Base-by-base conservation (phyloP, 2,797 vertebrate species). In the Pangasius larnaudii region DNA sequence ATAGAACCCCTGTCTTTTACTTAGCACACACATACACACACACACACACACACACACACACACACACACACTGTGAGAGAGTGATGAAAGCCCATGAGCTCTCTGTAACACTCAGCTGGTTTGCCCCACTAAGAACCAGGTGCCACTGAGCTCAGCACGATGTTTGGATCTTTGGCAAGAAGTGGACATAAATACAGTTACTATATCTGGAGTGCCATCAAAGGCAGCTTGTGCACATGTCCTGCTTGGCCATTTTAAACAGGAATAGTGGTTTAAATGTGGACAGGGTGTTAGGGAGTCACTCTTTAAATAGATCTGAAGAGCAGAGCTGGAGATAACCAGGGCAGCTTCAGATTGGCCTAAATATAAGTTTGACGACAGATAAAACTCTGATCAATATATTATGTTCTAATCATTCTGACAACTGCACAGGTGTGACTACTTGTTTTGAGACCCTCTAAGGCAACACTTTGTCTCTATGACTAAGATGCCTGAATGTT, bases 261-360 rank as follows among this genome's bases (percentile, higher is more conserved):
- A 33, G 80, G 85, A 89, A 88, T 89, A 82, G 89, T 85, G 42
- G 56, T 87, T 90, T 63, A 88, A 88, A 89, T 91, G 85, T 78
- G 87, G 86, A 88, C 13, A 18, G 74, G 85, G 87, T 88, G 87
- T 91, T 75, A 7, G 77, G 82, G 69, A 86, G 78, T 42, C 22
- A 85, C 46, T 77, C 84, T 91, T 86, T 86, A 91, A 89, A 89
- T 91, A 91, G 87, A 89, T 59, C 69, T 75, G 69, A 83, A 75
- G 84, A 86, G 90, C 61, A 49, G 58, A 78, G 58, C 58, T 51
- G 84, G 30, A 82, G 77, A 86, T 72, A 69, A 67, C 58, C 85
- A 88, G 72, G 69, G 51, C 63, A 83, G 77, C 30, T 89, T 83
- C 63, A 86, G 85, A 75, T 30, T 83, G 61, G 84, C 77, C 72